These are phyloP conservation scores for Okamejei kenojei DNA, from an alignment of 2,797 vertebrate genomes.

Conservation along the genomic window DNA sequence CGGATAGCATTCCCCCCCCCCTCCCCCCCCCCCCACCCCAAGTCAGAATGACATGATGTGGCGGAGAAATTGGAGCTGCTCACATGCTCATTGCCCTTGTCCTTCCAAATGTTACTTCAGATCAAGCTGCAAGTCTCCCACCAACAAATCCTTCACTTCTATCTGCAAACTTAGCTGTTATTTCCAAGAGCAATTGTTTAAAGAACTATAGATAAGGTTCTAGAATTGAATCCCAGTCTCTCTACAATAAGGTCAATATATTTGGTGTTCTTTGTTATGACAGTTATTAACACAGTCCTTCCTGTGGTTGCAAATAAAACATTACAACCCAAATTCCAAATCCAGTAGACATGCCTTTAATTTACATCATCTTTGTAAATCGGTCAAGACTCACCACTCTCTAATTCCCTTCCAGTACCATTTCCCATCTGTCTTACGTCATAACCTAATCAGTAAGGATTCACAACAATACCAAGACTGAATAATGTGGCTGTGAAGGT, in stretches of 20 bases:
- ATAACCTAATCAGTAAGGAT: background rate
- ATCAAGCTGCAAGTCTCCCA: background rate
- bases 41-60: background rate
- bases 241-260: background rate
- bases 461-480: background rate
- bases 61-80: background rate
- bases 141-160: background rate
- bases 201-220: background rate
- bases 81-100: background rate
- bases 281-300: background rate
- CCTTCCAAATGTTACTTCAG: background rate
- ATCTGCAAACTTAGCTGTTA: background rate
- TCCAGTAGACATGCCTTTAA: background rate
- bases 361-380: background rate
- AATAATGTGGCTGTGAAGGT: background rate
- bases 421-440: background rate
- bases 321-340: background rate
- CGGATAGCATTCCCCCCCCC: too few species aligned
- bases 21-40: too few species aligned
- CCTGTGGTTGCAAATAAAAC: background rate
- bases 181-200: background rate
- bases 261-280: background rate
- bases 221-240: background rate
- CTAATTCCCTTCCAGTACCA: background rate
- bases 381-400: background rate